phyloP scores from a whole-genome alignment of 1,140 invertebrate species.

The Apolygus lucorum region DNA sequence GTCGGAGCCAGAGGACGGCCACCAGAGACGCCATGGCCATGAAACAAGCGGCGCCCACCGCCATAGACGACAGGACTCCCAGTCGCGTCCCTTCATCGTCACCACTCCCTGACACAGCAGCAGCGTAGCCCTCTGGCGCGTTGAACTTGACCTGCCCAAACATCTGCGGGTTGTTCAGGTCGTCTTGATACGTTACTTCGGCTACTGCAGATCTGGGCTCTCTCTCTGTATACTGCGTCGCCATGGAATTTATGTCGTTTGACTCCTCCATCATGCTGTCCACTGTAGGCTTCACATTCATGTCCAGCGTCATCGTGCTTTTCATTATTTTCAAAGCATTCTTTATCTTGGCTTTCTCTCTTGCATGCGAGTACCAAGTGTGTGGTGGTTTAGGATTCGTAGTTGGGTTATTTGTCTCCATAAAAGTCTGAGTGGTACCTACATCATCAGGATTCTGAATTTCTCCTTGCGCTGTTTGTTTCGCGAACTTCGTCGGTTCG shows the following conservation, averaged over 20 bases:
- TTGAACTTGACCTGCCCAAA: background rate
- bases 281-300: background rate
- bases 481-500: background rate
- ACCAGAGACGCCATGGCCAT: background rate
- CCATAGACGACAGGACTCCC: background rate
- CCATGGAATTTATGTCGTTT: conserved; percentile 12
- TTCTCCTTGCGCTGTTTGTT: background rate
- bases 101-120: too few relatives aligned
- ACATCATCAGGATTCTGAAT: background rate
- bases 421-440: background rate
- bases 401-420: background rate
- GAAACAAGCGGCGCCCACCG: background rate
- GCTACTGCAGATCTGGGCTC: background rate
- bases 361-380: conserved; percentile 21
- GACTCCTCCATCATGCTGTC: conserved; percentile 5
- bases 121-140: background rate
- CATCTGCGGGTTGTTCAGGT: background rate
- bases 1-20: background rate
- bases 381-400: background rate
- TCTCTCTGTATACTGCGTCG: conserved; percentile 3
- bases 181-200: background rate
- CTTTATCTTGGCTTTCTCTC: conserved; percentile 15
- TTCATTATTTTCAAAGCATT: conserved; percentile 16
- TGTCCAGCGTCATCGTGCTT: background rate
- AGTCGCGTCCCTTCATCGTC: too few relatives aligned